A percentile compares a stretch with the other conserved stretches of the same genome.
These are phyloP conservation scores for Eupithecia tripunctaria DNA, from an alignment of 2,888 invertebrate genomes.

Conservation along the genomic window DNA sequence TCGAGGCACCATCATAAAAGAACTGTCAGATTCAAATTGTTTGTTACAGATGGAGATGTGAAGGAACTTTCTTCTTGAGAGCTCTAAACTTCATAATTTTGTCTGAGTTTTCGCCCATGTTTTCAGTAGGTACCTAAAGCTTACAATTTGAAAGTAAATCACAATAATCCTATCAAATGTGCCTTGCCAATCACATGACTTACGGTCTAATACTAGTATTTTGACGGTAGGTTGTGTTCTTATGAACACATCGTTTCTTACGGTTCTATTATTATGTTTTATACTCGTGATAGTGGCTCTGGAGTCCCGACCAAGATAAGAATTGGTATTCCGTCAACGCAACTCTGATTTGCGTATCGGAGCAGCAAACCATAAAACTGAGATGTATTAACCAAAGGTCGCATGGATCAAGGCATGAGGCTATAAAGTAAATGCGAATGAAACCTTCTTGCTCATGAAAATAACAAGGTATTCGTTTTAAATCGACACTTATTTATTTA, in stretches of 20 bases:
- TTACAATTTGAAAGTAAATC: neutral
- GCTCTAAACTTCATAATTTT: neutral
- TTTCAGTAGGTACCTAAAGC: neutral
- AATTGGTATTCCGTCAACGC: slow-evolving; percentile 23
- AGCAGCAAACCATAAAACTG: neutral
- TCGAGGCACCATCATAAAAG: neutral
- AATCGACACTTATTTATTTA: neutral
- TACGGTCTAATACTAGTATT: no score
- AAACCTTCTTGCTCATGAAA: slow-evolving; percentile 6
- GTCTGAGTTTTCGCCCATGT: neutral
- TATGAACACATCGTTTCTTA: no score
- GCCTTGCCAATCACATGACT: neutral
- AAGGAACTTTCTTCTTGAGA: neutral
- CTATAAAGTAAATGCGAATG: neutral
- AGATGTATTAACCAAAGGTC: slow-evolving; percentile 7
- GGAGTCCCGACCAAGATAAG: no score
- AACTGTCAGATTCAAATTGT: no score
- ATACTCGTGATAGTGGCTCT: neutral
- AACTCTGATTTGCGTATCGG: slow-evolving; percentile 7
- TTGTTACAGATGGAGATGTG: neutral
- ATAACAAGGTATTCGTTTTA: neutral
- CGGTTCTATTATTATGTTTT: neutral
- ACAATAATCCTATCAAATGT: neutral
- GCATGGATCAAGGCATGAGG: slow-evolving; percentile 9
- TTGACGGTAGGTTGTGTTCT: no score